Conservation (phyloP, 2,113 vertebrate species). For the Catagonus wagneri region DNA sequence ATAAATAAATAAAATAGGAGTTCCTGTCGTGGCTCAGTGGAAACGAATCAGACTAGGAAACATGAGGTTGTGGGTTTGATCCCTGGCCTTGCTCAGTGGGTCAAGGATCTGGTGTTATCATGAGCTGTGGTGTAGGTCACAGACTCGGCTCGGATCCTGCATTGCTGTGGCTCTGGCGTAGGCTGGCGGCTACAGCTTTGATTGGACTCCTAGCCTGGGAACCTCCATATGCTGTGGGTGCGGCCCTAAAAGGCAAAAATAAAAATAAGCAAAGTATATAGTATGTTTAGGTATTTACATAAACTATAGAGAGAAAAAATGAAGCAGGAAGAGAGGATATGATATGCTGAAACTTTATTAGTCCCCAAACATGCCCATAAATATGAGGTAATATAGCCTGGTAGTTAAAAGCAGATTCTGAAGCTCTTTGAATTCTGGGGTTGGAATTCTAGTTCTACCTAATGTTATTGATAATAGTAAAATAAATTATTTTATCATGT, state of each 20-base stretch:
- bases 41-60: too few species aligned
- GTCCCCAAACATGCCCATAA: not conserved
- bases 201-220: too few species aligned
- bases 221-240: too few species aligned
- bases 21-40: too few species aligned
- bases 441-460: slow-evolving; percentile 24
- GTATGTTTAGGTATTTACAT: not conserved
- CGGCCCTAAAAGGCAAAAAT: too few species aligned
- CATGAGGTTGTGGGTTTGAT: too few species aligned
- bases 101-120: too few species aligned
- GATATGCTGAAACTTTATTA: slow-evolving; percentile 39
- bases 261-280: slow-evolving; percentile 14
- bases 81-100: too few species aligned
- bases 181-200: too few species aligned
- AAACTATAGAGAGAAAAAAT: not conserved
- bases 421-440: not conserved
- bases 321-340: not conserved
- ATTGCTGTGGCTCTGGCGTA: too few species aligned
- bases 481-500: slow-evolving; percentile 44
- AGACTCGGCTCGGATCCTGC: too few species aligned
- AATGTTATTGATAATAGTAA: slow-evolving; percentile 19
- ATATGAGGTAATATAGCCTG: slow-evolving; percentile 10
- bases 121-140: too few species aligned
- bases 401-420: not conserved
- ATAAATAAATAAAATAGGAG: slow-evolving; percentile 29